Evolutionary conservation across 37 sponge, comb jelly and placozoan species (phyloP).

Genomic region (Axinella damicornis): DNA sequence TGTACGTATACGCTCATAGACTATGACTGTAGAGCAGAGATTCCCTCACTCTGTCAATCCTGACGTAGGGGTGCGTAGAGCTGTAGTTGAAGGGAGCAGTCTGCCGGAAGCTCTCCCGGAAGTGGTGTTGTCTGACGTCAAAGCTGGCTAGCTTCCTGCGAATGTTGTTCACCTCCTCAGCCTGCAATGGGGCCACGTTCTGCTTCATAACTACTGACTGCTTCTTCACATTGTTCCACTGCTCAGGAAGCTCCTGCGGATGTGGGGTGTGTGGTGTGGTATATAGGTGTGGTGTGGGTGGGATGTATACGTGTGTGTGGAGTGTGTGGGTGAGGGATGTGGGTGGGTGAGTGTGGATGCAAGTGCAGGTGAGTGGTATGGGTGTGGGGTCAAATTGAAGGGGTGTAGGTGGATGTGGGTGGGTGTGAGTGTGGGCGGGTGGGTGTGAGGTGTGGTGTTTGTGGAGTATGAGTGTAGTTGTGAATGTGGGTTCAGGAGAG

Average conservation of each 20-base stretch:
- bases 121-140: conserved; percentile 97
- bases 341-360: not conserved
- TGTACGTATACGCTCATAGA: no score
- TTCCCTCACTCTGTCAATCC: conserved; percentile 78
- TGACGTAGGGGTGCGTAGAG: conserved; percentile 70
- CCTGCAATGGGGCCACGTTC: conserved; percentile 97
- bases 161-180: conserved; percentile 87
- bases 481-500: not conserved
- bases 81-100: conserved; percentile 85
- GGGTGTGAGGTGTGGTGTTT: no score
- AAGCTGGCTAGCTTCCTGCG: conserved; percentile 87
- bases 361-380: no score
- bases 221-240: conserved; percentile 97
- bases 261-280: no score
- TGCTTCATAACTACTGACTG: conserved; percentile 93
- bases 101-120: conserved; percentile 93
- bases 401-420: not conserved
- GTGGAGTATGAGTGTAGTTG: no score
- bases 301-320: no score
- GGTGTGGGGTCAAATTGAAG: no score
- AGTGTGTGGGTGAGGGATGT: not conserved
- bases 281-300: no score
- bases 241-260: conserved; percentile 93
- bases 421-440: not conserved
- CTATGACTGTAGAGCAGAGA: no score